Conservation (phyloP, 2,888 invertebrate species). For the Harpalus rubripes region DNA sequence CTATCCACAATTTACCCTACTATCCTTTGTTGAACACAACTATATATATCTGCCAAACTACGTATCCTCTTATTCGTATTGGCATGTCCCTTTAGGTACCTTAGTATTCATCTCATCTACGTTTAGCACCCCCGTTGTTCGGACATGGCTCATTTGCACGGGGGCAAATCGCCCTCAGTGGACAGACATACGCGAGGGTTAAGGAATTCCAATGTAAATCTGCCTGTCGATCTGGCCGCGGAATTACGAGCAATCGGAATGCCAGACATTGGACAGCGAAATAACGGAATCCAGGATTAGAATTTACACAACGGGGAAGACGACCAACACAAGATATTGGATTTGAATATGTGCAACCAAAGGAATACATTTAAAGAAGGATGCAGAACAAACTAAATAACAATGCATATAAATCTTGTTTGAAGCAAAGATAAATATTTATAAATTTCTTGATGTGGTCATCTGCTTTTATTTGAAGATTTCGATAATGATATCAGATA, state of each 20-base stretch:
- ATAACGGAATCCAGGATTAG: constrained; percentile 59
- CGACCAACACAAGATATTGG: background rate
- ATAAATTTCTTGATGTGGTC: too few relatives aligned
- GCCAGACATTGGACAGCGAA: constrained; percentile 62
- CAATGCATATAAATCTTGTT: background rate
- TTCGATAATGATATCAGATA: too few relatives aligned
- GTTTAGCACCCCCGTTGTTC: constrained; percentile 22
- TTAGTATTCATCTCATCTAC: background rate
- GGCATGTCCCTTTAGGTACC: background rate
- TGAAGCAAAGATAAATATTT: too few relatives aligned
- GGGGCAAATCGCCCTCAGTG: constrained; percentile 36
- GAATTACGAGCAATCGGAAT: constrained; percentile 56
- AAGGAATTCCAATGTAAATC: constrained; percentile 67
- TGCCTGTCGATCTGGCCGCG: constrained; percentile 55
- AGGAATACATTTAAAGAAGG: background rate
- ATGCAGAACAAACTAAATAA: background rate
- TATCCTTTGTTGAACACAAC: background rate
- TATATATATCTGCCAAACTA: background rate
- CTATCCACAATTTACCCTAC: too few relatives aligned
- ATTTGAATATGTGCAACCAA: constrained; percentile 7
- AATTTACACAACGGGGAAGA: constrained; percentile 3
- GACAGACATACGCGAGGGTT: constrained; percentile 43
- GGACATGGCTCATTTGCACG: constrained; percentile 50
- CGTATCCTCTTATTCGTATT: background rate
- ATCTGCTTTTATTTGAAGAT: too few relatives aligned